These are phyloP conservation scores for Aphaenogaster rudis DNA, from an alignment of 1,140 invertebrate species.

Conservation along the genomic window DNA sequence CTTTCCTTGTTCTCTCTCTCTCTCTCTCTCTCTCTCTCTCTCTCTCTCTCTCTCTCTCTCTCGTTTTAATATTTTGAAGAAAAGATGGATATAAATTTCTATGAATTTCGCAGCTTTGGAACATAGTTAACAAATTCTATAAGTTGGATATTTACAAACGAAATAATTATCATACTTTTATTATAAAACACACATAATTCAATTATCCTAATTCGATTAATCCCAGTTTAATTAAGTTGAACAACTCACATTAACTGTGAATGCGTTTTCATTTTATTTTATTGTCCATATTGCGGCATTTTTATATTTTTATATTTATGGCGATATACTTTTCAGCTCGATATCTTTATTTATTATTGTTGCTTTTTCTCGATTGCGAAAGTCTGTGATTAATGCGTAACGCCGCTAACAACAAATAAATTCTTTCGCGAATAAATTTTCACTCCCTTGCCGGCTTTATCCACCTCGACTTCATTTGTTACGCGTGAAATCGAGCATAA, in stretches of 20 bases:
- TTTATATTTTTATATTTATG: neutral
- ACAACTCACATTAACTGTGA: neutral
- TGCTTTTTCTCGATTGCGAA: slow-evolving; percentile 15
- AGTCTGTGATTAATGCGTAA: slow-evolving; percentile 41
- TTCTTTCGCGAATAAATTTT: slow-evolving; percentile 51
- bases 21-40: neutral
- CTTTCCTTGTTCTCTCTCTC: neutral
- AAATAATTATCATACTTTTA: slow-evolving; percentile 1
- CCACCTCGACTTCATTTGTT: slow-evolving; percentile 50
- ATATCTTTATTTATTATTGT: slow-evolving; percentile 36
- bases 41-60: neutral
- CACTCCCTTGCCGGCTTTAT: slow-evolving; percentile 28
- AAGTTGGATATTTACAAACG: neutral
- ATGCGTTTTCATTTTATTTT: neutral
- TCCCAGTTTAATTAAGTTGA: neutral
- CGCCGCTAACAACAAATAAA: slow-evolving; percentile 58
- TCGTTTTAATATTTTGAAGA: neutral
- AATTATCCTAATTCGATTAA: neutral
- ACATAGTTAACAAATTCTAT: neutral
- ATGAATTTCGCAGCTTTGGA: neutral
- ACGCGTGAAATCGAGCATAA: slow-evolving; percentile 65
- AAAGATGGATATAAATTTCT: neutral
- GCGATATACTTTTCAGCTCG: neutral
- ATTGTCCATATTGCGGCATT: neutral
- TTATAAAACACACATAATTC: neutral